Evolutionary conservation across 2,113 vertebrate species (phyloP).

Genomic region (Muscicapa adusta): DNA sequence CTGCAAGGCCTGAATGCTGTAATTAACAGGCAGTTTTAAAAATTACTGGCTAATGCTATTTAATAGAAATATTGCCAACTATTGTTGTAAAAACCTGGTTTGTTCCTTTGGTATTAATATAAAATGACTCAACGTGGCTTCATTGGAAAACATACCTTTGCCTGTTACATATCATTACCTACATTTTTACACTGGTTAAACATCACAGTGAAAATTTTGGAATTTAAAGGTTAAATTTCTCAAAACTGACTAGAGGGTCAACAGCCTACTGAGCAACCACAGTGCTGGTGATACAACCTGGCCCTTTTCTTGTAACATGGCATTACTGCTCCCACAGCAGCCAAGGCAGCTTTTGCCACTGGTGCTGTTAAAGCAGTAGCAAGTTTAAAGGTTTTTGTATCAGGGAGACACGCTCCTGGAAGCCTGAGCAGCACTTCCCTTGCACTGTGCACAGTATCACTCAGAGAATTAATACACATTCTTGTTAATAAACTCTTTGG

Average conservation of each 20-base stretch:
- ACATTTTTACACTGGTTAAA: neutral
- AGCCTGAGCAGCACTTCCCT: neutral
- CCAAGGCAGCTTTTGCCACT: neutral
- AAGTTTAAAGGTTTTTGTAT: neutral
- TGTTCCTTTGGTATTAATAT: neutral
- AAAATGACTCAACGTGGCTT: neutral
- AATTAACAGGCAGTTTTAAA: constrained; percentile 31
- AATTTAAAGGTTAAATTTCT: neutral
- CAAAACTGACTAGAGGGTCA: neutral
- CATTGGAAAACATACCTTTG: neutral
- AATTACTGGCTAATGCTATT: constrained; percentile 36
- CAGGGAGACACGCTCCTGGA: neutral
- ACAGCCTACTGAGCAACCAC: neutral
- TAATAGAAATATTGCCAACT: constrained; percentile 35
- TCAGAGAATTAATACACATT: neutral
- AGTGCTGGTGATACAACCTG: neutral
- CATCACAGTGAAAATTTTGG: neutral
- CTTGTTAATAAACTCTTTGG: neutral
- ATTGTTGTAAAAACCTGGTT: neutral
- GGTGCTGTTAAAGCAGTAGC: neutral
- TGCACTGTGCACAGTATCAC: neutral
- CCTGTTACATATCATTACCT: neutral
- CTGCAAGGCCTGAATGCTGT: neutral
- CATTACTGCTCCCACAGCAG: rapidly evolving
- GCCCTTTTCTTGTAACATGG: neutral